Evolutionary conservation across 1,140 invertebrate genomes (phyloP), one percentile per base, ranked within the genome.

Genomic region (Vollenhovia emeryi): DNA sequence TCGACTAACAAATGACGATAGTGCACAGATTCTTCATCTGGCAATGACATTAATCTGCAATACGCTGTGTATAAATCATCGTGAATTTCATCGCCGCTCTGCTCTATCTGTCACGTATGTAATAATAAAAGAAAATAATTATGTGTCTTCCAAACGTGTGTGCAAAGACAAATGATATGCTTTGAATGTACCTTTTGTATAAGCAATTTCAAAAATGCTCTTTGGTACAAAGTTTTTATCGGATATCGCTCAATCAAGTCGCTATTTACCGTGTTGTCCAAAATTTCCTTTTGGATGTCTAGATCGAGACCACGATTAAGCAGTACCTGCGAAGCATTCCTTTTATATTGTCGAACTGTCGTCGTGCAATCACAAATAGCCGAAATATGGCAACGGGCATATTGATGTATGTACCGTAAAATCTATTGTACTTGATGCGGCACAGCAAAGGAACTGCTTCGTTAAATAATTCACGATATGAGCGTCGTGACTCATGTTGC

Each of bases 1-100:
- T 92, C 68, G 33, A 95, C 80, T 76, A 93, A 45, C 90, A 95
- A 96, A 90, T 96, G 95, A 69, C 95, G 94, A 91, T 94, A 96
- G 92, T 93, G 93, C 40, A 86, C 90, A 62, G 73, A 85, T 24
- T 50, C 60, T 50, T 91, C 86, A 48, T 91, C 88, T 36, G 76
- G 45, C 33, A 82, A 64, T 66, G 92, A 92, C 69, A 96, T 86
- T 78, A 95, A 85, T 64, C 91, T 88, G 59, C 94, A 94, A 85
- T 95, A 95, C 13, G 89, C 84, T 18, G 90, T 85, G 86, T 96
- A 96, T 40, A 96, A 36, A 33, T 91, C 88, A 85, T 95, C 95
- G 62, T 94, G 83, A 66, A 95, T 91, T 90, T 94, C 94, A 75
- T 89, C 50, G 24, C 79, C 87, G 68, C 89, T 62, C 74, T 93